A percentile compares a stretch with the other conserved stretches of the same genome.
These are phyloP conservation scores for Trachelus troglodyta DNA, from an alignment of 2,888 invertebrate genomes.

Conservation along the genomic window DNA sequence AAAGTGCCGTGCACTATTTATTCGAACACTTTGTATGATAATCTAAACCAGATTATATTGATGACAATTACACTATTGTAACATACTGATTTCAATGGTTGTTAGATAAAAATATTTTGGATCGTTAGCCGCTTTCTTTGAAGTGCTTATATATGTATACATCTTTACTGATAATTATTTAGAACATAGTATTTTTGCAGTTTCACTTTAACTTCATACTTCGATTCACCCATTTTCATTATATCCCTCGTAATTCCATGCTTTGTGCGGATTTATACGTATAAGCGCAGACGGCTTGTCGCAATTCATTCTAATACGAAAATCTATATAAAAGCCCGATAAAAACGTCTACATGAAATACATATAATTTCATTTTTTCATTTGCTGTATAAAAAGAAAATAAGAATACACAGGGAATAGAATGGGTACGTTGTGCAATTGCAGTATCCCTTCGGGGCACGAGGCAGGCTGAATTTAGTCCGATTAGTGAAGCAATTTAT, in stretches of 20 bases:
- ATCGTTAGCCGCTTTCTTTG: not conserved
- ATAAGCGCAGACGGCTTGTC: too few relatives aligned
- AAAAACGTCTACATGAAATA: too few relatives aligned
- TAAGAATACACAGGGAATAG: not conserved
- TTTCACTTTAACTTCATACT: too few relatives aligned
- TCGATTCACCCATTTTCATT: too few relatives aligned
- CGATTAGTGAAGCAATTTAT: conserved; percentile 48
- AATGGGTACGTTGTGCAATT: not conserved
- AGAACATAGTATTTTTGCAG: too few relatives aligned
- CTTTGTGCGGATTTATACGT: too few relatives aligned
- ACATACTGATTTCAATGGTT: not conserved
- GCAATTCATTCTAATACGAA: not conserved
- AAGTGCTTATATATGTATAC: too few relatives aligned
- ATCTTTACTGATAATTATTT: too few relatives aligned
- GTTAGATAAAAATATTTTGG: not conserved
- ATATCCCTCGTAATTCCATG: too few relatives aligned
- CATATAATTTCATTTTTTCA: not conserved
- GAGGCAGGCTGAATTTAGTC: conserved; percentile 38
- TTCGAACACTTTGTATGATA: not conserved
- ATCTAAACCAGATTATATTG: not conserved
- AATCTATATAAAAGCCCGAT: not conserved
- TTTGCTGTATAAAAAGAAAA: not conserved
- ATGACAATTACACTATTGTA: not conserved
- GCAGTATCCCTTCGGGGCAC: not conserved
- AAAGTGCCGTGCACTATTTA: not conserved